Base-by-base conservation (phyloP, 2,888 invertebrate species). In the Campaea margaritaria region DNA sequence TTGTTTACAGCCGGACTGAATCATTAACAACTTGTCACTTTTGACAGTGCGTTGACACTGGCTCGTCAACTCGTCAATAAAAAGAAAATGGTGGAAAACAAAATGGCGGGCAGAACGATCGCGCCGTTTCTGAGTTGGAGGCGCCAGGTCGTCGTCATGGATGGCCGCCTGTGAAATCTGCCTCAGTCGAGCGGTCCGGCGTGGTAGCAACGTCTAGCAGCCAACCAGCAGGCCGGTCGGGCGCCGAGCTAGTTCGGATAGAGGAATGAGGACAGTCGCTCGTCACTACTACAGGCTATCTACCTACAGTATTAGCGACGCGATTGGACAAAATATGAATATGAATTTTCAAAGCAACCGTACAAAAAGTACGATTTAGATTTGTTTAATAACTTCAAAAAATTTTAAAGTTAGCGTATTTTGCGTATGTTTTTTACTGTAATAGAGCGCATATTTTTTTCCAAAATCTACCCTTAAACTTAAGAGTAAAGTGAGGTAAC, bases 121-220 rank as follows among this genome's bases (percentile, higher is more conserved):
- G 58, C 48, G 50, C 45, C 53, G 49, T 49, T 55, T 54, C 50
- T 42, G 49, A 34, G 16, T 36, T 21, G 36, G 36, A 52, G 57
- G 57, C 62, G 58, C 62, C 55, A 50, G 60, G 60, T 60, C 51
- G 60, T 46, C 60, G 62, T 58, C 62, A 62, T 58, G 58, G 51
- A 51, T 48, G 50, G 62, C n/a, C 51, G 62, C 58, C 47, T 62
- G 62, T 58, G 62, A 62, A 58, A 62, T 62, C 58, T 55, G 50
- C 47, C 50, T 54, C 41, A 34, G 45, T 46, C 43, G 15, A 41
- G 38, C 47, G 31, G 31, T 31, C 31, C 10, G 31, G 31, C 31
- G 7, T 9, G 31, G 31, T 27, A 5, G 14, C 13, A 48, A 16
- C 45, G 10, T 38, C 27, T 11, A 27, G 31, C 38, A 14, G 16